These are phyloP conservation scores for Sinocyclocheilus grahami DNA, from an alignment of 2,113 vertebrate genomes.

Conservation along the genomic window DNA sequence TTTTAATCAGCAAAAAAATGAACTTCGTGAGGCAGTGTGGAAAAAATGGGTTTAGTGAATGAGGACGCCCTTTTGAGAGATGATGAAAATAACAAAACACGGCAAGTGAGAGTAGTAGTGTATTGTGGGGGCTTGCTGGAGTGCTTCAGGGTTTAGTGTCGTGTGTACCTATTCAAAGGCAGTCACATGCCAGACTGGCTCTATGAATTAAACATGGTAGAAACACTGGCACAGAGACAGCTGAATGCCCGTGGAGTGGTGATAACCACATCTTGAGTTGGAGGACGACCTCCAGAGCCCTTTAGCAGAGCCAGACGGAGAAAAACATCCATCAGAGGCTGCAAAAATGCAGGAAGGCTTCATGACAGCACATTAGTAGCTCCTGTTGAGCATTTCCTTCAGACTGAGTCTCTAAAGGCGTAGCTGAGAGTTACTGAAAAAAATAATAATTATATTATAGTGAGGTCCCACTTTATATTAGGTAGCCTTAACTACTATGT, in stretches of 20 bases:
- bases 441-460: neutral
- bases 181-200: slow-evolving; percentile 13
- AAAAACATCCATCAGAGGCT: neutral
- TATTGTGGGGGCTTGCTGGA: neutral
- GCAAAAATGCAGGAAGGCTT: neutral
- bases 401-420: neutral
- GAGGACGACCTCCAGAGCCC: slow-evolving; percentile 15
- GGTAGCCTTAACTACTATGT: no score
- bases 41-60: slow-evolving; percentile 10
- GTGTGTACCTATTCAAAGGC: slow-evolving; percentile 31
- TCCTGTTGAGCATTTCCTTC: neutral
- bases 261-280: slow-evolving; percentile 21
- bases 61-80: slow-evolving; percentile 22
- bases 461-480: neutral
- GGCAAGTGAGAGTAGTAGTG: slow-evolving; percentile 2
- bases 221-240: slow-evolving; percentile 35
- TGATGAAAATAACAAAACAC: slow-evolving; percentile 46
- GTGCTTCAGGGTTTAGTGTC: slow-evolving; percentile 21
- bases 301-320: slow-evolving; percentile 23
- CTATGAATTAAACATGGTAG: slow-evolving; percentile 55
- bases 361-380: slow-evolving; percentile 5
- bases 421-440: neutral
- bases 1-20: neutral
- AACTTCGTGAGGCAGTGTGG: neutral
- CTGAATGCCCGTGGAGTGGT: slow-evolving; percentile 26